Evolutionary conservation across 2,797 vertebrate species (phyloP).

Genomic region (Pangasius djambal): DNA sequence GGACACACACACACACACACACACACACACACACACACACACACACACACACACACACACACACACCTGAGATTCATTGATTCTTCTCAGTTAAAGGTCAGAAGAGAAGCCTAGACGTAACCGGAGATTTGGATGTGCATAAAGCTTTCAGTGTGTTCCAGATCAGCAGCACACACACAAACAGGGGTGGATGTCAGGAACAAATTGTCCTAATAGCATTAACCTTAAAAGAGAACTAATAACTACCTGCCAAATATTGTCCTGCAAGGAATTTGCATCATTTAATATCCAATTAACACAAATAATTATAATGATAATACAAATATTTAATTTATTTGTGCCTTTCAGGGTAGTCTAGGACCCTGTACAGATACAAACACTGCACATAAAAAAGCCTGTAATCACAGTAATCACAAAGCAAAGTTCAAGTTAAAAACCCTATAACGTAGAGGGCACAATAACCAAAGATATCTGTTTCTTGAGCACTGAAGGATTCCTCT

Average conservation of each 20-base stretch:
- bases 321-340: background rate
- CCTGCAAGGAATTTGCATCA: background rate
- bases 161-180: background rate
- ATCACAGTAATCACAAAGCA: background rate
- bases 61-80: conserved; percentile 57
- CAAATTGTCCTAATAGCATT: conserved; percentile 3
- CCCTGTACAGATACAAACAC: background rate
- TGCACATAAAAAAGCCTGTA: background rate
- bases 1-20: conserved; percentile 33
- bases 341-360: background rate
- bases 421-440: background rate
- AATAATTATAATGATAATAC: background rate
- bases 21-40: conserved; percentile 44
- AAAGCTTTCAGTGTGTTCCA: conserved; percentile 34
- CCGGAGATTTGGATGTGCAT: conserved; percentile 15
- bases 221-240: background rate
- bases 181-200: background rate
- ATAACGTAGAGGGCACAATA: background rate
- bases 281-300: background rate
- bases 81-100: conserved; percentile 55
- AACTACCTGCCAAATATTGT: background rate
- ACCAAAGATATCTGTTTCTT: background rate
- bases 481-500: background rate
- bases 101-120: conserved; percentile 39
- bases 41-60: conserved; percentile 33